phyloP scores from a whole-genome alignment of 2,797 vertebrate genomes.

The Girardinus metallicus region DNA sequence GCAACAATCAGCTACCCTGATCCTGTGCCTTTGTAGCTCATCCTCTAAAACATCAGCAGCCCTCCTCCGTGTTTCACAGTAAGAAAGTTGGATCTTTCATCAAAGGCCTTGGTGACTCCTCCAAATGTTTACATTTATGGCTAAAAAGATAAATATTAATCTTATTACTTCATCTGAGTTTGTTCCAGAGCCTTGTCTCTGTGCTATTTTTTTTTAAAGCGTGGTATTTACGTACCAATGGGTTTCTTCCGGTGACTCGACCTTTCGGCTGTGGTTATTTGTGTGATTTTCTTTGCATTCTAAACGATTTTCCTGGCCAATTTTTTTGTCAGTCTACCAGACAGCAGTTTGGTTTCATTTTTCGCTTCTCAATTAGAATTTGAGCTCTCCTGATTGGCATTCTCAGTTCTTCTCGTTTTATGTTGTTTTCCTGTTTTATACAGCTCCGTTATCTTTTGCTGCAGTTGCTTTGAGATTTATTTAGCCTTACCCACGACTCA shows the following conservation, averaged over 20 bases:
- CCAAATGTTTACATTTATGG: neutral
- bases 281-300: neutral
- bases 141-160: neutral
- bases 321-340: neutral
- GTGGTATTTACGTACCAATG: no score
- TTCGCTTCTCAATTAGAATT: no score
- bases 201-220: no score
- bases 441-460: neutral
- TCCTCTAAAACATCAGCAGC: no score
- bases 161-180: no score
- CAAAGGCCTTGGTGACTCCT: neutral
- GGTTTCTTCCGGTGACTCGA: no score
- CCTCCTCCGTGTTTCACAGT: neutral
- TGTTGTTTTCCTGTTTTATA: neutral
- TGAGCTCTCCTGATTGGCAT: neutral
- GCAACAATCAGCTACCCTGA: no score
- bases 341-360: neutral
- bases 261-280: neutral
- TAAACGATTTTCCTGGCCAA: neutral
- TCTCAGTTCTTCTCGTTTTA: neutral
- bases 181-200: no score
- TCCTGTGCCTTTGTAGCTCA: no score
- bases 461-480: neutral
- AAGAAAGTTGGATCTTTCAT: neutral
- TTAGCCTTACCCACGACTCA: neutral